These are phyloP conservation scores for Caenorhabditis wallacei DNA, from an alignment of 2,888 invertebrate genomes.

Conservation along the genomic window DNA sequence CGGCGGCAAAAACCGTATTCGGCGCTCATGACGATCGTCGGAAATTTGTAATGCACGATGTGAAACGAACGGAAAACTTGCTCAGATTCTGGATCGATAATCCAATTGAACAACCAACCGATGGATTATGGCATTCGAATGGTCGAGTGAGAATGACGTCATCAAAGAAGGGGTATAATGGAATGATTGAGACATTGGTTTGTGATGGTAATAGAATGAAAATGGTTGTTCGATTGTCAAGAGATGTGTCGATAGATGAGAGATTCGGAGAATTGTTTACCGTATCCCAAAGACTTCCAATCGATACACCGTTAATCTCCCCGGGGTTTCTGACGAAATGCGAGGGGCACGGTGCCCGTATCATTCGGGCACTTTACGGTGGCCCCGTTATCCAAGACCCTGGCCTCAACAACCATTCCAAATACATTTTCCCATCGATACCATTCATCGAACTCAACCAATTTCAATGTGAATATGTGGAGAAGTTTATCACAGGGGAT, in stretches of 20 bases:
- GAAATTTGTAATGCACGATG: constrained; percentile 8
- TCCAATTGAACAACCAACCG: constrained; percentile 18
- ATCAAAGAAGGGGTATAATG: no score
- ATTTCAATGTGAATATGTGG: constrained; percentile 22
- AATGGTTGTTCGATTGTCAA: not conserved
- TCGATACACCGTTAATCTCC: not conserved
- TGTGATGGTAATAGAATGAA: not conserved
- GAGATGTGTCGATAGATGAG: not conserved
- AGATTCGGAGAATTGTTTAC: no score
- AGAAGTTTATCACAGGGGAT: not conserved
- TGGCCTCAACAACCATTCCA: no score
- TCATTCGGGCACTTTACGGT: no score
- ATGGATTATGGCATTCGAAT: constrained; percentile 29
- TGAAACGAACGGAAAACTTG: not conserved
- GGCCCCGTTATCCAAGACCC: no score
- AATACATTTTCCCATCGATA: not conserved
- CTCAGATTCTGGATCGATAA: constrained; percentile 23
- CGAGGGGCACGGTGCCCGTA: no score
- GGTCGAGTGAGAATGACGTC: not conserved
- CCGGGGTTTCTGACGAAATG: not conserved
- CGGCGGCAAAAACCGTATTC: constrained; percentile 11
- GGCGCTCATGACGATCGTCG: not conserved
- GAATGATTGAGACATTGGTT: constrained; percentile 1
- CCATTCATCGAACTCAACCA: constrained; percentile 3
- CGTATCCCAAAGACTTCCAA: no score